These are phyloP conservation scores for Sylvicola cinctus DNA, from an alignment of 2,888 invertebrate species.

Conservation along the genomic window DNA sequence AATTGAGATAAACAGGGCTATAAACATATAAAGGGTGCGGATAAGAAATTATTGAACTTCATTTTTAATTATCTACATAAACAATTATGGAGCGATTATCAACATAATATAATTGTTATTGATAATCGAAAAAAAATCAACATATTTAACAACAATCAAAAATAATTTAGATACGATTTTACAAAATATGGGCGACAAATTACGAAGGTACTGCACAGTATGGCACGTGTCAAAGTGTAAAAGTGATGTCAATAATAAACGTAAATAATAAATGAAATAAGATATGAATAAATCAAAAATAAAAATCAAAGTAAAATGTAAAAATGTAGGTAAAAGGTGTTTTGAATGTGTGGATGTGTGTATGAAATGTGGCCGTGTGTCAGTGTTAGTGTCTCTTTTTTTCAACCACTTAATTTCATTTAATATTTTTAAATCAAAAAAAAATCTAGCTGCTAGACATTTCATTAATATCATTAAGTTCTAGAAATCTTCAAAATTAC, in stretches of 20 bases:
- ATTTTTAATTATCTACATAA: too few relatives aligned
- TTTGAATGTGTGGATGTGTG: constrained; percentile 4
- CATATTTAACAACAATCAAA: not conserved
- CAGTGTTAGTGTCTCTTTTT: constrained; percentile 2
- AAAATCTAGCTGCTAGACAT: constrained; percentile 1
- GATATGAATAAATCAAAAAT: not conserved
- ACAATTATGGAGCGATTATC: too few relatives aligned
- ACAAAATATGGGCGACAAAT: not conserved
- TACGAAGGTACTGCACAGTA: constrained; percentile 26
- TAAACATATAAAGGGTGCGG: too few relatives aligned
- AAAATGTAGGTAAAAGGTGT: not conserved
- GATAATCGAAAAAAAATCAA: not conserved
- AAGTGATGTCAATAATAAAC: constrained; percentile 1
- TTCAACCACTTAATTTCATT: constrained; percentile 1
- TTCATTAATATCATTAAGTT: not conserved
- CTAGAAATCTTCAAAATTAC: too few relatives aligned
- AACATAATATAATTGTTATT: not conserved
- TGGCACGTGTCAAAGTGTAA: constrained; percentile 15
- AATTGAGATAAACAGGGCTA: too few relatives aligned
- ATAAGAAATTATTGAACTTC: too few relatives aligned
- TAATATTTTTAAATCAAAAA: constrained; percentile 3
- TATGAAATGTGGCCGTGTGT: constrained; percentile 1
- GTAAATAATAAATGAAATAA: constrained; percentile 8
- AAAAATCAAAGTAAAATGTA: constrained; percentile 1
- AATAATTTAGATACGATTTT: not conserved